Percentiles rank a stretch among this genome's conserved stretches.
Evolutionary conservation across 2,888 invertebrate genomes (phyloP).

Genomic region (Mesopsocus fuscifrons): DNA sequence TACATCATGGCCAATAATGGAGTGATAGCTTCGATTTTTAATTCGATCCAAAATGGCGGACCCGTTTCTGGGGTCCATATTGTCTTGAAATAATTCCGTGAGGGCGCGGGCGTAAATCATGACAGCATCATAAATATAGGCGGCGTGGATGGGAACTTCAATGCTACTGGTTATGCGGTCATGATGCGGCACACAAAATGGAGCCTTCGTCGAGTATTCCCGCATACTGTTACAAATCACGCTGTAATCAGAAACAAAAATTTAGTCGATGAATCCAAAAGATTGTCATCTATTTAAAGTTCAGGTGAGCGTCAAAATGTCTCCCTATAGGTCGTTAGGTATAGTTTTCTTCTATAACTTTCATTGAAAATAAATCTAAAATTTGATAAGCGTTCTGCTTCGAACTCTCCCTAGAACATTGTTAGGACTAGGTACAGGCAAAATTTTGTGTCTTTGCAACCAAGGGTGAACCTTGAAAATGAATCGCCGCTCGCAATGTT

Average conservation of each 20-base stretch:
- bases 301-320: no score
- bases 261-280: no score
- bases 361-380: no score
- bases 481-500: no score
- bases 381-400: no score
- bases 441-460: no score
- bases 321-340: no score
- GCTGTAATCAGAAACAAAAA: slow-evolving; percentile 31
- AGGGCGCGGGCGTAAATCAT: slow-evolving; percentile 69
- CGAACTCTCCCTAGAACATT: no score
- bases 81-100: slow-evolving; percentile 45
- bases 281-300: no score
- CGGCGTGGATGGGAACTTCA: slow-evolving; percentile 61
- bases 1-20: slow-evolving; percentile 63
- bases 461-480: no score
- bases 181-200: slow-evolving; percentile 63
- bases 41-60: slow-evolving; percentile 54
- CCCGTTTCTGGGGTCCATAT: slow-evolving; percentile 54
- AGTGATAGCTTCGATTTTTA: slow-evolving; percentile 53
- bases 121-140: slow-evolving; percentile 74
- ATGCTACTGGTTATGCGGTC: slow-evolving; percentile 50
- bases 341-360: no score
- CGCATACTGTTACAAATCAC: slow-evolving; percentile 49
- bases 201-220: slow-evolving; percentile 44
- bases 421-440: no score